Evolutionary conservation across 1,140 invertebrate genomes (phyloP), one percentile per base, ranked within the genome.

Genomic region (Drosophila melanica): DNA sequence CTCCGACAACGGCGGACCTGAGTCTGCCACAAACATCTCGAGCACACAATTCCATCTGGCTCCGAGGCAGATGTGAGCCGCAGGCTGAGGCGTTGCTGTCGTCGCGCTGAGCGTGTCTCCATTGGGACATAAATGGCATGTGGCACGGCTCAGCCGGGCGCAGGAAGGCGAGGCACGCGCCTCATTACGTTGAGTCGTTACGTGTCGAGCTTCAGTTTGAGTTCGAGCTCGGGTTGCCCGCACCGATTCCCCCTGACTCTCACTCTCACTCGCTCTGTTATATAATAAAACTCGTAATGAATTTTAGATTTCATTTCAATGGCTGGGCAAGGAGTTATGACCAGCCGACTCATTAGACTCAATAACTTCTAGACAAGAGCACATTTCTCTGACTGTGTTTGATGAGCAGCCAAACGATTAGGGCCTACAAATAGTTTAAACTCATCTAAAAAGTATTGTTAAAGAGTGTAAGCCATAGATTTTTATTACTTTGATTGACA

Each of bases 101-200:
- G 76, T 82, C 84, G 79, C 84, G 67, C 69, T 76, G 79, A 76
- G 79, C 78, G 82, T 76, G 78, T 87, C 72, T 89, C 84, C 85
- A 72, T 74, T 73, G 85, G 85, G 85, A 85, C 85, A 89, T 81
- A 89, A 90, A 85, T 85, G 86, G 70, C 85, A 90, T 85, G 77
- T 77, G 81, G 62, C 79, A 72, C 41, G 62, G 64, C 44, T 45
- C 20, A 41, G 47, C 8, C 53, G 42, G 70, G 50, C 30, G 54
- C 41, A 47, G 33, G 10, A 33, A 44, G 74, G 50, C 58, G 64
- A 75, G 75, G 70, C 82, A 86, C 82, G 82, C 84, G 82, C 82
- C 82, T 86, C 79, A 87, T 87, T 75, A 75, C 73, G 48, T 65
- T 75, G 60, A 59, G 73, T 65, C 67, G 67, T 75, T 87, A 87